Conservation (phyloP, 2,797 vertebrate genomes). For the Chanos chanos region DNA sequence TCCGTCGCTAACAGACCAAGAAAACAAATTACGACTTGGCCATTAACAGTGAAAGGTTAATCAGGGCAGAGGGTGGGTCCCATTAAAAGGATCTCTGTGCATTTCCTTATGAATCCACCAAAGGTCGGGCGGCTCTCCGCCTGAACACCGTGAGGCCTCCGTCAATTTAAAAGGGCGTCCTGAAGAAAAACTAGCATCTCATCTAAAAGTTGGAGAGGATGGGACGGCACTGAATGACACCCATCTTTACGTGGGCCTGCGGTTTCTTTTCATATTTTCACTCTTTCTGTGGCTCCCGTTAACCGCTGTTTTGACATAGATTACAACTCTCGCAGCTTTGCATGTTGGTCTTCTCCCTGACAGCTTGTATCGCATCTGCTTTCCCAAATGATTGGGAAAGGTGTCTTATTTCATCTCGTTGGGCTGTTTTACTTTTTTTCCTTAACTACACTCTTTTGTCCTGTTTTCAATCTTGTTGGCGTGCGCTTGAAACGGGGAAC, state of each 20-base stretch:
- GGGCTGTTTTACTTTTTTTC: constrained; percentile 13
- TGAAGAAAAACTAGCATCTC: constrained; percentile 73
- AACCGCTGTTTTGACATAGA: constrained; percentile 75
- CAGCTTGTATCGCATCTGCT: constrained; percentile 64
- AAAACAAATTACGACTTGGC: no score
- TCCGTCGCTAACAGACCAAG: no score
- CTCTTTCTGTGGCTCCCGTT: constrained; percentile 47
- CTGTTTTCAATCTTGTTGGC: constrained; percentile 64
- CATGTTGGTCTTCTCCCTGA: constrained; percentile 55
- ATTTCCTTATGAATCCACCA: constrained; percentile 11
- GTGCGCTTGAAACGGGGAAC: constrained; percentile 58
- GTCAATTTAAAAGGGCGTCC: constrained; percentile 82
- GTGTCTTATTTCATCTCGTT: constrained; percentile 48
- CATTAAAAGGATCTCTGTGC: constrained; percentile 14
- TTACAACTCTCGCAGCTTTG: constrained; percentile 57
- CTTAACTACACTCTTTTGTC: constrained; percentile 41
- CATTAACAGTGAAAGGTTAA: no score
- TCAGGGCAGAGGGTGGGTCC: no score
- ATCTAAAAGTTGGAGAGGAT: constrained; percentile 62
- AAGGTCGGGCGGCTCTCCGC: constrained; percentile 52
- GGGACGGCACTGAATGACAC: constrained; percentile 69
- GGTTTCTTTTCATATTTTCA: constrained; percentile 19
- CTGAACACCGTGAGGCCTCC: constrained; percentile 83
- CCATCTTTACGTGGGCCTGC: constrained; percentile 10
- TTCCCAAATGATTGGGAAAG: constrained; percentile 66